These are phyloP conservation scores for Lasius fuliginosus DNA, from an alignment of 2,888 invertebrate species.

Conservation along the genomic window DNA sequence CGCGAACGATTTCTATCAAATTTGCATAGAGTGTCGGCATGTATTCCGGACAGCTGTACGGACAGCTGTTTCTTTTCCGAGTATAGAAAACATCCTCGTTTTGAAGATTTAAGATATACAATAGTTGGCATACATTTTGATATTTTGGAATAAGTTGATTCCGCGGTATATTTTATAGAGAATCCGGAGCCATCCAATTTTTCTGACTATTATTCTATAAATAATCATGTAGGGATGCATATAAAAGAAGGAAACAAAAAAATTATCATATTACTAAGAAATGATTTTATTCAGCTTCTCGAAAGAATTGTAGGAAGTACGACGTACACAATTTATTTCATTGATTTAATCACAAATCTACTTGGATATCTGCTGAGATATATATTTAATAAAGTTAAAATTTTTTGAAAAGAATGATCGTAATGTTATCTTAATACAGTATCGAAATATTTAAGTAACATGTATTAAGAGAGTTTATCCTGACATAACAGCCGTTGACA, in stretches of 20 bases:
- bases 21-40: slow-evolving; percentile 45
- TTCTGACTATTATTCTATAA: background rate
- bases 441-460: slow-evolving; percentile 15
- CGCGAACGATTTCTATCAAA: slow-evolving; percentile 67
- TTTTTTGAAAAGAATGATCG: background rate
- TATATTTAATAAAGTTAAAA: background rate
- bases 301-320: background rate
- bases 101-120: slow-evolving; percentile 13
- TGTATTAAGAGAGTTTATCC: background rate
- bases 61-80: slow-evolving; percentile 20
- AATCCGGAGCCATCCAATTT: background rate
- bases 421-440: background rate
- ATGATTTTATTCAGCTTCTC: slow-evolving; percentile 2
- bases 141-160: slow-evolving; percentile 17
- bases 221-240: background rate
- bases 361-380: background rate
- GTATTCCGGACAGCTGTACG: slow-evolving; percentile 23
- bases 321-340: background rate
- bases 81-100: background rate
- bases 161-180: slow-evolving; percentile 18
- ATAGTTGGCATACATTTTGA: slow-evolving; percentile 7
- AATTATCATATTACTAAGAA: background rate
- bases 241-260: background rate
- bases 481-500: background rate
- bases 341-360: background rate